phyloP scores from a whole-genome alignment of 2,797 vertebrate species.

The Periophthalmus magnuspinnatus region DNA sequence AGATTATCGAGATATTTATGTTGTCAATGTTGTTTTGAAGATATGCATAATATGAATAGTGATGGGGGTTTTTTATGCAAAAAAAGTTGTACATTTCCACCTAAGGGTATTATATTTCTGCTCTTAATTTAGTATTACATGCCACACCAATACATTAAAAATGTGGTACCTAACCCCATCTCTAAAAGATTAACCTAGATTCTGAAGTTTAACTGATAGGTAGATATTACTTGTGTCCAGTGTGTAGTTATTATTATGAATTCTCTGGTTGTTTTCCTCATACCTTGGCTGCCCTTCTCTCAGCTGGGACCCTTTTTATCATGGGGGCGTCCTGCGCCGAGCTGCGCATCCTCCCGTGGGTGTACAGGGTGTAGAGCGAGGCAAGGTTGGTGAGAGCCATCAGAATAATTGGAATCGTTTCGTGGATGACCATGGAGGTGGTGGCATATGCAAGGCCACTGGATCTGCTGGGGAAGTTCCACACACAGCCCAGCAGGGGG shows the following conservation, averaged over 20 bases:
- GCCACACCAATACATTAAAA: too few relatives aligned
- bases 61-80: too few relatives aligned
- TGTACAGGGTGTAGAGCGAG: constrained; percentile 77
- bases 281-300: constrained; percentile 81
- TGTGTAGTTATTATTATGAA: neutral
- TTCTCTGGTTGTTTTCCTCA: constrained; percentile 14
- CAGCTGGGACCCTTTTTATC: constrained; percentile 73
- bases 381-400: constrained; percentile 78
- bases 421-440: constrained; percentile 79
- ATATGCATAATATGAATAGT: too few relatives aligned
- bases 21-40: too few relatives aligned
- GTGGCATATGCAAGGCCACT: constrained; percentile 77
- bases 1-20: too few relatives aligned
- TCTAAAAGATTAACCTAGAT: neutral
- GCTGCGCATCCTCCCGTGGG: constrained; percentile 56
- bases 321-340: constrained; percentile 38
- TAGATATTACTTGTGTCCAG: too few relatives aligned
- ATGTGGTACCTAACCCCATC: too few relatives aligned
- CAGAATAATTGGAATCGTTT: constrained; percentile 76
- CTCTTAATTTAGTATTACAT: too few relatives aligned
- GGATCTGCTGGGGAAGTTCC: constrained; percentile 76
- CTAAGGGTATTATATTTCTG: too few relatives aligned
- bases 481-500: constrained; percentile 80
- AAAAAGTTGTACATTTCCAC: too few relatives aligned
- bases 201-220: neutral